Percentiles rank a stretch among this genome's conserved stretches.
Conservation (phyloP, 2,113 vertebrate species). For the Eidolon helvum region DNA sequence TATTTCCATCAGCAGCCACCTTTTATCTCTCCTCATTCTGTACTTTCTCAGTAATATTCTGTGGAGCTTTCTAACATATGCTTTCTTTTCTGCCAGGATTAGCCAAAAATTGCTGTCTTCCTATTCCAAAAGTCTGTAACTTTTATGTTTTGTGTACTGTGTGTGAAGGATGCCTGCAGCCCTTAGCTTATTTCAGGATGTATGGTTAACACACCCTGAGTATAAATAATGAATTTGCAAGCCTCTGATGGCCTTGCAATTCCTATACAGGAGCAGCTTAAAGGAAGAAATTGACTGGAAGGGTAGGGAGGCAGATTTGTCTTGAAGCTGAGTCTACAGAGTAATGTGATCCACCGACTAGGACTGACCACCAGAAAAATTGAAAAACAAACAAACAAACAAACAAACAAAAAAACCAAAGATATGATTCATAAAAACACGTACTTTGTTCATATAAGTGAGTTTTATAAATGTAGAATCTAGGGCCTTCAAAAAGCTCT, state of each 20-base stretch:
- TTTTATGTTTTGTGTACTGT: not conserved
- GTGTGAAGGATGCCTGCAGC: not conserved
- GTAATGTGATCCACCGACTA: not conserved
- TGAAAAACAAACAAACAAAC: too few relatives aligned
- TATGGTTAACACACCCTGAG: not conserved
- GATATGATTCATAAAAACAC: not conserved
- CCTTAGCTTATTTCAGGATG: not conserved
- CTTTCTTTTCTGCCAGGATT: not conserved
- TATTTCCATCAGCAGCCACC: not conserved
- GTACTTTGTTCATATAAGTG: not conserved
- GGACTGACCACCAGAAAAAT: not conserved
- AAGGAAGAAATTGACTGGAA: not conserved
- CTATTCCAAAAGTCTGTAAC: not conserved
- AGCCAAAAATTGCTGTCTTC: not conserved
- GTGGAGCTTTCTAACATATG: not conserved
- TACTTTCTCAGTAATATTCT: not conserved
- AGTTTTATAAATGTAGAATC: constrained; percentile 27
- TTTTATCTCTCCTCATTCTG: not conserved
- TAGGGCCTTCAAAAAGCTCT: not conserved
- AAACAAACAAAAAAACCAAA: not conserved
- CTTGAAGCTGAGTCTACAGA: not conserved
- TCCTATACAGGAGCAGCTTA: not conserved
- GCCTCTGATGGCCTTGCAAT: not conserved
- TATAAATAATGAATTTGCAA: not conserved
- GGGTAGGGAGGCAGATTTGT: not conserved